Evolutionary conservation across 2,113 vertebrate species (phyloP).

Genomic region (Nerophis ophidion): DNA sequence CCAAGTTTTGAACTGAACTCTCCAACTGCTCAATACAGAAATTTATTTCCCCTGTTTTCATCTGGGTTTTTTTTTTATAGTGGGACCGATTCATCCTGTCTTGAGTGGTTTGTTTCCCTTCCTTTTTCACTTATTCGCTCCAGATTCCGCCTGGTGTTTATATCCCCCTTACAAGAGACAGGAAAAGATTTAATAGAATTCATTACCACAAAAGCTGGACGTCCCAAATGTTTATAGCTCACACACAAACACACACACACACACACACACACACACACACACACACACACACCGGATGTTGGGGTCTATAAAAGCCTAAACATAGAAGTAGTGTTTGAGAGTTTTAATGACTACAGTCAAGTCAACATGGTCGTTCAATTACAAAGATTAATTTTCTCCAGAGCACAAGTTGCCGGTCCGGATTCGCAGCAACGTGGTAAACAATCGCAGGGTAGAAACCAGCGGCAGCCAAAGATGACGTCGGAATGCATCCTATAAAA

Average conservation of each 20-base stretch:
- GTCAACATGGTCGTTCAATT: slow-evolving; percentile 54
- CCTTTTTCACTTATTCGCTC: slow-evolving; percentile 55
- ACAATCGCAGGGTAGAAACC: slow-evolving; percentile 3
- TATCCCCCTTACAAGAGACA: slow-evolving; percentile 53
- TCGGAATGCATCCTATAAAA: slow-evolving; percentile 1
- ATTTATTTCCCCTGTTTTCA: slow-evolving; percentile 53
- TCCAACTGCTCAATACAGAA: slow-evolving; percentile 39
- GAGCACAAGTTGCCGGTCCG: slow-evolving; percentile 21
- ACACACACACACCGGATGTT: slow-evolving; percentile 35
- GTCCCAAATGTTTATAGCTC: slow-evolving; percentile 33
- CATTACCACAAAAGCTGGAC: slow-evolving; percentile 36
- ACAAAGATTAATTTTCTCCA: slow-evolving; percentile 42
- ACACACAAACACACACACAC: slow-evolving; percentile 36
- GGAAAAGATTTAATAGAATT: slow-evolving; percentile 61
- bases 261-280: slow-evolving; percentile 41
- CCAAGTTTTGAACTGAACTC: slow-evolving; percentile 38
- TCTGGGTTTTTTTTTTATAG: slow-evolving; percentile 52
- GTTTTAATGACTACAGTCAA: slow-evolving; percentile 47
- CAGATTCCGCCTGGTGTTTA: slow-evolving; percentile 62
- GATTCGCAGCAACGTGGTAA: slow-evolving; percentile 27
- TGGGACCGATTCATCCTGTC: slow-evolving; percentile 42
- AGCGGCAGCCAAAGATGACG: slow-evolving; percentile 2
- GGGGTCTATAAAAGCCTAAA: slow-evolving; percentile 46
- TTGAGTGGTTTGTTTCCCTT: slow-evolving; percentile 68
- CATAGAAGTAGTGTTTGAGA: slow-evolving; percentile 38